Base-by-base conservation (phyloP, 1,140 invertebrate species). In the Tetraneura akinire region DNA sequence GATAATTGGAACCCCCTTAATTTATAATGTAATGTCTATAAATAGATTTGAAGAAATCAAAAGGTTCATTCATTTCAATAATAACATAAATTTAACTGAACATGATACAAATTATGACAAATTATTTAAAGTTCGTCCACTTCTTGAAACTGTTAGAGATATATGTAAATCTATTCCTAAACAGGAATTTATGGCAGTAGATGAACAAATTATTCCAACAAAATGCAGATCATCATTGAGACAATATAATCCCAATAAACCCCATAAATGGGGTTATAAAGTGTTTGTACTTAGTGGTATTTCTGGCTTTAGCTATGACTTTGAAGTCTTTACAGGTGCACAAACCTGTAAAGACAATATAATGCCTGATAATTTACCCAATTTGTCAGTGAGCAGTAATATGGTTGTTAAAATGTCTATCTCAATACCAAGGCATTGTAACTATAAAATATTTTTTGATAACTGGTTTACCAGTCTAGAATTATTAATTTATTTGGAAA, bases 21-120 rank as follows among this genome's bases (percentile, higher is more conserved):
- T 85, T 81, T 82, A 81, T 81, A 82, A 84, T 82, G 82, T 82
- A n/a, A 86, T 84, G 84, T 60, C 82, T 23, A 66, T 83, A 37
- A 86, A 86, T 47, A 82, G 82, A 80, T 86, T 85, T 81, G 84
- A 85, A 83, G 83, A 84, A 82, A 84, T 85, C 16, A 81, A 84
- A 26, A 70, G 78, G 21, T 81, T 73, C 70, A 47, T 85, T 70
- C 83, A 85, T 82, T 85, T 85, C 81, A 85, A 85, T 80, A 80
- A 85, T 62, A 85, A 85, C 80, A 14, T 42, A 6, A 83, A 70
- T n/a, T 66, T 66, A 18, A 29, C 62, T 83, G 66, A 76, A 83
- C 45, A 14, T n/a, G 1, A 45, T 29, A 16, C 8, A 76, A 57
- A 78, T 21, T 66, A 84, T 26, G 82, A 83, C 64, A 82, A 83